These are phyloP conservation scores for Drosophila formosana DNA, from an alignment of 2,888 invertebrate species.

Conservation along the genomic window DNA sequence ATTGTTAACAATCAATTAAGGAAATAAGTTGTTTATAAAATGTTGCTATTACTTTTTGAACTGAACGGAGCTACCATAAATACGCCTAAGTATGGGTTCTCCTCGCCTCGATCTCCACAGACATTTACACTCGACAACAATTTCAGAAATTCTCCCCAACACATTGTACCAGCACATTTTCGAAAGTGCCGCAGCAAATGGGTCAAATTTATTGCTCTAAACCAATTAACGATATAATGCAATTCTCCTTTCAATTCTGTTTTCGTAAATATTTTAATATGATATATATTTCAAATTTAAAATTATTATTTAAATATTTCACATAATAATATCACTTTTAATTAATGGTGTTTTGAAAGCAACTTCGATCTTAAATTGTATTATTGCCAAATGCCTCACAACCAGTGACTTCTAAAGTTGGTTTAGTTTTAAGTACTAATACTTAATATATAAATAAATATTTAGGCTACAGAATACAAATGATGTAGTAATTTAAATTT, in stretches of 20 bases:
- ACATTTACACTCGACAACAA: slow-evolving; percentile 55
- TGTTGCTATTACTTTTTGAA: slow-evolving; percentile 78
- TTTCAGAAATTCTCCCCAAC: slow-evolving; percentile 18
- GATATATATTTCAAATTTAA: background rate
- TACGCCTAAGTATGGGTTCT: slow-evolving; percentile 62
- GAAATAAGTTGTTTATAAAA: slow-evolving; percentile 83
- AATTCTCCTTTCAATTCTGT: background rate
- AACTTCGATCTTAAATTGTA: too few species aligned
- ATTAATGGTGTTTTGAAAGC: too few species aligned
- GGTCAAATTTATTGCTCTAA: background rate
- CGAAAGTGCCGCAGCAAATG: slow-evolving; percentile 9
- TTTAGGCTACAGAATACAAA: too few species aligned
- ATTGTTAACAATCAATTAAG: slow-evolving; percentile 84
- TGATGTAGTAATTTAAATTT: too few species aligned
- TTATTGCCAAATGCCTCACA: too few species aligned
- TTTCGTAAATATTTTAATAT: background rate
- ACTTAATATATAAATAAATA: too few species aligned
- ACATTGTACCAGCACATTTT: slow-evolving; percentile 7
- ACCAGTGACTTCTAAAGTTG: too few species aligned
- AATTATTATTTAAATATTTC: background rate
- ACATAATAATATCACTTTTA: background rate
- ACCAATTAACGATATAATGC: background rate
- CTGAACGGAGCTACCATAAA: slow-evolving; percentile 67
- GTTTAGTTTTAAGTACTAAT: too few species aligned
- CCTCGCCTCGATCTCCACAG: slow-evolving; percentile 18